Conservation (phyloP, 2,888 invertebrate species). For the Oxyteleia sp. region DNA sequence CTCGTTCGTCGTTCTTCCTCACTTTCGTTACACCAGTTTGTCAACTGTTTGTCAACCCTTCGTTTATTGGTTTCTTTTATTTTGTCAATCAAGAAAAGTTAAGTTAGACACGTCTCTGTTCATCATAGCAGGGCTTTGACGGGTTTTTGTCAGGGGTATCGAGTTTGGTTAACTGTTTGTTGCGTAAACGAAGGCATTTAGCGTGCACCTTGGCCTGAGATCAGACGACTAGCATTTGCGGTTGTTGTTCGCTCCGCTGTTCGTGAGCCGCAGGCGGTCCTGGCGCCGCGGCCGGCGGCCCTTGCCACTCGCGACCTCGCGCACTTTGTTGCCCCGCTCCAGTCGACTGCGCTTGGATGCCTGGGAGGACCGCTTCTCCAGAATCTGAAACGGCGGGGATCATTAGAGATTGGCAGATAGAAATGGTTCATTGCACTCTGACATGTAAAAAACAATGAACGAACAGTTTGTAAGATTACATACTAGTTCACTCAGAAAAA, state of each 20-base stretch:
- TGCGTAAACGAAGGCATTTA: conserved; percentile 77
- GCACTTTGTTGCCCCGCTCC: conserved; percentile 89
- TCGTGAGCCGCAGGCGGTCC: conserved; percentile 88
- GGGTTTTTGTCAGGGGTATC: no score
- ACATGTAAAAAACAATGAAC: no score
- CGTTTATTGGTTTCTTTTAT: no score
- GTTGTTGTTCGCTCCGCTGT: conserved; percentile 90
- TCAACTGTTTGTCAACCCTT: no score
- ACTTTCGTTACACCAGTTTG: no score
- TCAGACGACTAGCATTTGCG: conserved; percentile 89
- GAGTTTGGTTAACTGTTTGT: conserved; percentile 58
- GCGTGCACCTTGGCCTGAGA: conserved; percentile 83
- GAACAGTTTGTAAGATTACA: no score
- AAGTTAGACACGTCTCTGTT: no score
- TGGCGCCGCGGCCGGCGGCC: conserved; percentile 89
- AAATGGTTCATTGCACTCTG: background rate
- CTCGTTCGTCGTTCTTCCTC: no score
- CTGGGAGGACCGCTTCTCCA: conserved; percentile 88
- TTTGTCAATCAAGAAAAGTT: no score
- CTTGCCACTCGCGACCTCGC: conserved; percentile 88
- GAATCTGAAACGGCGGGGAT: conserved; percentile 81
- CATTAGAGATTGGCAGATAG: background rate
- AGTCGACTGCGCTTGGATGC: conserved; percentile 88
- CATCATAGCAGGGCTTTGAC: no score
- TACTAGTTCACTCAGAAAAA: no score